Percentiles rank a stretch among this genome's conserved stretches.
Evolutionary conservation across 2,113 vertebrate genomes (phyloP).

Genomic region (Anguilla rostrata): DNA sequence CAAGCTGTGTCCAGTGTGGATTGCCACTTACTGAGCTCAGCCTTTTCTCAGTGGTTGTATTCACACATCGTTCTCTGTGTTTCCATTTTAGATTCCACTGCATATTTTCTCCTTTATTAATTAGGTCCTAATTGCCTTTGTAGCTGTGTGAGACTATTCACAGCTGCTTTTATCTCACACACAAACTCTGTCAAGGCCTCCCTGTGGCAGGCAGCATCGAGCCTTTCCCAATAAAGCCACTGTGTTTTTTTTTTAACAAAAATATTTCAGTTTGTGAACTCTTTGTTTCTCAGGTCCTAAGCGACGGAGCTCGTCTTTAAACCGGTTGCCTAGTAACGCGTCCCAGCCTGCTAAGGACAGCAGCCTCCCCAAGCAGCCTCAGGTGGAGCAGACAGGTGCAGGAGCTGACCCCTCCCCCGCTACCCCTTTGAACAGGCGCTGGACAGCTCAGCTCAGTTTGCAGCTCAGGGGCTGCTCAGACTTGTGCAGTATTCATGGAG

Average conservation of each 20-base stretch:
- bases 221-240: background rate
- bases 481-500: too few species aligned
- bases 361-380: conserved; percentile 68
- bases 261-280: conserved; percentile 51
- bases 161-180: too few species aligned
- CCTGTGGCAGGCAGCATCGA: too few species aligned
- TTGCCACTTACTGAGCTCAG: background rate
- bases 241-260: background rate
- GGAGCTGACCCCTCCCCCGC: conserved; percentile 44
- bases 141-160: too few species aligned
- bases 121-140: background rate
- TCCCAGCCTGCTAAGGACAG: conserved; percentile 75
- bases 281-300: conserved; percentile 78
- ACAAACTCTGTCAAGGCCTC: too few species aligned
- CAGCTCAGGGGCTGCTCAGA: too few species aligned
- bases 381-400: conserved; percentile 83
- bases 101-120: conserved; percentile 39
- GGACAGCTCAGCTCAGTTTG: background rate
- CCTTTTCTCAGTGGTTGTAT: background rate
- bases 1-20: background rate
- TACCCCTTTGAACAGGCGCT: conserved; percentile 8
- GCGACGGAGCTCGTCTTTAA: conserved; percentile 84
- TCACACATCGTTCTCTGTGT: background rate
- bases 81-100: conserved; percentile 25
- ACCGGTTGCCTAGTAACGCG: conserved; percentile 81